phyloP scores from a whole-genome alignment of 2,888 invertebrate genomes.

The Leptinotarsa peninsularis region DNA sequence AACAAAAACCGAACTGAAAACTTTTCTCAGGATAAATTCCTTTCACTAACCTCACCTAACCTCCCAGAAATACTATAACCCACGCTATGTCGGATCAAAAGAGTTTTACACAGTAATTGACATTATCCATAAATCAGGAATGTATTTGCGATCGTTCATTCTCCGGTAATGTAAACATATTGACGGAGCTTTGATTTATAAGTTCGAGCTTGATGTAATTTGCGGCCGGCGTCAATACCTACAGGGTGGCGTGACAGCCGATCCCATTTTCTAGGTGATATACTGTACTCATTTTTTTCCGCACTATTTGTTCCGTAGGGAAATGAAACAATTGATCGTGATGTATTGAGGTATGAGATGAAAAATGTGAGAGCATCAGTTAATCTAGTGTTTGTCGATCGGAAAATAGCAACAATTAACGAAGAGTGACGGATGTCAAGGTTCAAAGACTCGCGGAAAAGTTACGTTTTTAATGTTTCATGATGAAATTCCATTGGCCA shows the following conservation, averaged over 20 bases:
- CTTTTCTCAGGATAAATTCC: too few relatives aligned
- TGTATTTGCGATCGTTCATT: slow-evolving; percentile 55
- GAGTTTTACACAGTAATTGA: slow-evolving; percentile 52
- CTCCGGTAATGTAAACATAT: slow-evolving; percentile 63
- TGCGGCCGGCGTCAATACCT: slow-evolving; percentile 33
- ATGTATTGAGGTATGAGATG: not conserved
- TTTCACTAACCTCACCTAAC: too few relatives aligned
- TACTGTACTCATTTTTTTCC: slow-evolving; percentile 2
- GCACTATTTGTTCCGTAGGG: slow-evolving; percentile 8
- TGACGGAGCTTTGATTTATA: slow-evolving; percentile 61
- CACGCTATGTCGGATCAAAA: not conserved
- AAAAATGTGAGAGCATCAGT: slow-evolving; percentile 12
- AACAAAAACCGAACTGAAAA: too few relatives aligned
- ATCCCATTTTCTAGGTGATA: slow-evolving; percentile 1
- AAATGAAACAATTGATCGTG: slow-evolving; percentile 9
- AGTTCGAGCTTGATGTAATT: slow-evolving; percentile 53
- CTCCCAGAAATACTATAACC: not conserved
- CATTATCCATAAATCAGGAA: slow-evolving; percentile 60
- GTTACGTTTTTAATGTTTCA: not conserved
- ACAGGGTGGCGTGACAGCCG: slow-evolving; percentile 5
- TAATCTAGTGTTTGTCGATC: not conserved
- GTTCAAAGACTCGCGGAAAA: not conserved
- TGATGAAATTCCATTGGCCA: too few relatives aligned
- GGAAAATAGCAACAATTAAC: not conserved
- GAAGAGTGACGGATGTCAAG: not conserved